Evolutionary conservation across 2,888 invertebrate genomes (phyloP).

Genomic region (Drosophila quinaria): DNA sequence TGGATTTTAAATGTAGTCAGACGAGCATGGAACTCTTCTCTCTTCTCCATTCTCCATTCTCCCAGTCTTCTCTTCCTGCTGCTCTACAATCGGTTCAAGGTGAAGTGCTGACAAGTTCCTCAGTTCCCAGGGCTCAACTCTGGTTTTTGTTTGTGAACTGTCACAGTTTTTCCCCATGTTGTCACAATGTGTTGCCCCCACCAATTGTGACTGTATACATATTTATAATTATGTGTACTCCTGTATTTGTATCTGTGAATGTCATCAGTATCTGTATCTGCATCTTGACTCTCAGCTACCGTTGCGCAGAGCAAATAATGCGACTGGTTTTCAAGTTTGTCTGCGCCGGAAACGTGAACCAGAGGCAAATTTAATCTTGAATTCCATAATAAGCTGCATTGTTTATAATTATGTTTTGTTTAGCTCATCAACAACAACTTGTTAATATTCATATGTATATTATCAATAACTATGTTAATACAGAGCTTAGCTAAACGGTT

Average conservation of each 20-base stretch:
- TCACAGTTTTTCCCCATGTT: slow-evolving; percentile 34
- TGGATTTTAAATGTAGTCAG: slow-evolving; percentile 42
- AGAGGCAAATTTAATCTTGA: slow-evolving; percentile 33
- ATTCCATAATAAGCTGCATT: slow-evolving; percentile 62
- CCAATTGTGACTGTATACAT: slow-evolving; percentile 26
- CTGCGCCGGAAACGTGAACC: slow-evolving; percentile 65
- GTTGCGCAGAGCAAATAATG: slow-evolving; percentile 71
- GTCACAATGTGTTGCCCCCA: slow-evolving; percentile 55
- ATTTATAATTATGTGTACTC: slow-evolving; percentile 31
- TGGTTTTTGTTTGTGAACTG: slow-evolving; percentile 31
- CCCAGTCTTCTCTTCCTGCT: neutral
- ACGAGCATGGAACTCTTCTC: slow-evolving; percentile 19
- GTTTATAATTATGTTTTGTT: slow-evolving; percentile 32
- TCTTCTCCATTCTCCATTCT: neutral
- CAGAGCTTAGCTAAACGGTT: slow-evolving; percentile 18
- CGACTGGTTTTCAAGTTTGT: slow-evolving; percentile 58
- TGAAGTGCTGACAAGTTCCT: slow-evolving; percentile 39
- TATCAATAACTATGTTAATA: slow-evolving; percentile 60
- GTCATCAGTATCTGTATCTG: slow-evolving; percentile 21
- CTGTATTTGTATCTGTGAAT: slow-evolving; percentile 18
- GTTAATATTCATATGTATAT: slow-evolving; percentile 34
- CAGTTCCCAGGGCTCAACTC: slow-evolving; percentile 37
- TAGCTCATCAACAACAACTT: neutral
- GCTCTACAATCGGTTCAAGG: slow-evolving; percentile 43
- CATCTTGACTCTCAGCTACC: slow-evolving; percentile 55